Evolutionary conservation across 30 jellyfish, hydroid and myxozoan species (phyloP), one percentile per base, ranked within the genome.

Genomic region (Cassiopea andromeda): DNA sequence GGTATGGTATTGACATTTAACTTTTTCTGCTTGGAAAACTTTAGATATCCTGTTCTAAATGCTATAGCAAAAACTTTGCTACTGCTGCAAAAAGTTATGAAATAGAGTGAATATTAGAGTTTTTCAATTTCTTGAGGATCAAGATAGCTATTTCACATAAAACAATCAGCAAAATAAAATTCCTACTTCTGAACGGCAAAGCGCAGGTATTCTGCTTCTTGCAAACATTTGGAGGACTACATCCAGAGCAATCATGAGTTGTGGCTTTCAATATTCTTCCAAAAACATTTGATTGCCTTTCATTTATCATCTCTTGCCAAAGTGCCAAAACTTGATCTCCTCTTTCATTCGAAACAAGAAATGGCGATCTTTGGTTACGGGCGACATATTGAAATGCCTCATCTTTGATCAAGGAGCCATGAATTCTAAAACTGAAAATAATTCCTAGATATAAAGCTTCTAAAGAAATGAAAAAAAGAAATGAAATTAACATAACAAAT

Each of bases 251-350:
- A 45, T 16, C 77, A 84, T 75, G 97, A 27, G 86, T 15, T 49
- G 78, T 90, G 46, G 97, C 88, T 67, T 84, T 82, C 69, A 90
- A 46, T 7, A 46, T 48, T 48, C 82, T 69, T 8, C 87, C 97
- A 83, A 74, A 90, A 60, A 90, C 9, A 82, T 83, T 90, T 1
- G 85, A 54, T 75, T 90, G 97, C 44, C 83, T 64, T 44, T 67
- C 89, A 44, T 58, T 83, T 5, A 67, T 46, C 15, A 73, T 86
- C 57, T 90, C 97, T 67, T 82, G 85, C 97, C 97, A 90, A 60
- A 84, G 50, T 15, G 78, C 90, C 54, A 90, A 70, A 4, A 82
- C 90, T 14, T 82, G 77, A 10, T 83, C 76, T 67, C 64, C 75
- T 27, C 76, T 60, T 77, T 69, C 57, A 57, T 90, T 90, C 43